Evolutionary conservation across 1,140 invertebrate genomes (phyloP), one percentile per base, ranked within the genome.

Genomic region (Berghia stephanieae): DNA sequence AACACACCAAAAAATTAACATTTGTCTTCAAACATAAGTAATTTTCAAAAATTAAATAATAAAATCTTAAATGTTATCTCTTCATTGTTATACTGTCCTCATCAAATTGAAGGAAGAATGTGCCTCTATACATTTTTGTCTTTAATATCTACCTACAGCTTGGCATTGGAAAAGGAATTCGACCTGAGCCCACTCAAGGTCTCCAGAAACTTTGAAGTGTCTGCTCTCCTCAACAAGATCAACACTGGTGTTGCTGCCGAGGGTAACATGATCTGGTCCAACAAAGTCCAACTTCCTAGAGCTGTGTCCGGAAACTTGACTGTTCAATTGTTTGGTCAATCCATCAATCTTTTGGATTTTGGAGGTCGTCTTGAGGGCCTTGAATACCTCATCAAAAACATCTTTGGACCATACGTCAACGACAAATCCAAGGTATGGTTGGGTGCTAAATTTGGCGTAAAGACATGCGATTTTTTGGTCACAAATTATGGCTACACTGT

Each of bases 331-430:
- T 98, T 98, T 84, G 96, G 96, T 34, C 93, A 94, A 55, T 93
- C 92, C 34, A 92, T 96, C 80, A 98, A 98, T 86, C 90, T 97
- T 34, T 89, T 98, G 42, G 95, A 98, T 88, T 91, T 97, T 18
- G 93, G 93, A 70, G 91, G 92, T 3, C 93, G 96, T 78, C 92
- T 95, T 85, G 95, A 97, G 85, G 97, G 97, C 83, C 85, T 98
- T 24, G 96, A 98, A 80, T 91, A 92, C 63, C 84, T 96, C 0
- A 85, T 97, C 13, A 96, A 98, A 89, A 93, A 93, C 60, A 94
- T 95, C 85, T 91, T 98, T 49, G 96, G 85, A 60, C 81, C 83
- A 34, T 82, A 80, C 72, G 8, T 63, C 38, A 79, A 57, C 4
- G 24, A 44, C n/a, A 76, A 42, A 55, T n/a, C 34, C 49, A 57